phyloP scores from a whole-genome alignment of 2,797 vertebrate genomes.

The Bryconaethiops microstoma region DNA sequence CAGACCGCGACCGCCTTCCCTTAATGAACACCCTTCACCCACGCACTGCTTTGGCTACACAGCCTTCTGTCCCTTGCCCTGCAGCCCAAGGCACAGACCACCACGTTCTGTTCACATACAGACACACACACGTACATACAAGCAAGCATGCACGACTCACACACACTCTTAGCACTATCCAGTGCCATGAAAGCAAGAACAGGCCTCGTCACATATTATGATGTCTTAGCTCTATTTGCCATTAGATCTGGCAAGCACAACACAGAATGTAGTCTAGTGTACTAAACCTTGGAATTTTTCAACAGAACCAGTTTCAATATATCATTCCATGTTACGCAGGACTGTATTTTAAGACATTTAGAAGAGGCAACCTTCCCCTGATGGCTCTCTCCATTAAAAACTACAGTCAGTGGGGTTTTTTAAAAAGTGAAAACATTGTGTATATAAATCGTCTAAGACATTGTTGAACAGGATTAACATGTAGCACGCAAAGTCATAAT shows the following conservation, averaged over 20 bases:
- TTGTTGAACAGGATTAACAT: too few relatives aligned
- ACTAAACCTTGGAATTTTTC: too few relatives aligned
- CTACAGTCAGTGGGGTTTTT: too few relatives aligned
- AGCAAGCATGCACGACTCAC: slow-evolving; percentile 28
- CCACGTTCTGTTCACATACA: slow-evolving; percentile 14
- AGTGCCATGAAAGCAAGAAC: not conserved
- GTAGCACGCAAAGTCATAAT: too few relatives aligned
- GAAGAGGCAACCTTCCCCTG: too few relatives aligned
- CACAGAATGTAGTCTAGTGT: not conserved
- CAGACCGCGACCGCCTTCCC: slow-evolving; percentile 52
- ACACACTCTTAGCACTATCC: not conserved
- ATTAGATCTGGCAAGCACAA: not conserved
- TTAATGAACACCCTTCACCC: slow-evolving; percentile 46
- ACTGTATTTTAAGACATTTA: too few relatives aligned
- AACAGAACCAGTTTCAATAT: too few relatives aligned
- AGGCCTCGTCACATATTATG: not conserved
- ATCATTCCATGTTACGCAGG: too few relatives aligned
- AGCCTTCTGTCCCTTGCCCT: slow-evolving; percentile 5
- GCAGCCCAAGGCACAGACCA: slow-evolving; percentile 40
- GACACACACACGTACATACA: slow-evolving; percentile 12
- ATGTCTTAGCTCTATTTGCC: not conserved
- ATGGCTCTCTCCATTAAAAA: too few relatives aligned
- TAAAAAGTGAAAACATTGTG: too few relatives aligned
- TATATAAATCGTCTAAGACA: too few relatives aligned
- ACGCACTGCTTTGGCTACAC: slow-evolving; percentile 40